Evolutionary conservation across 1,140 invertebrate species (phyloP), one percentile per base, ranked within the genome.

Genomic region (Lethocerus indicus): DNA sequence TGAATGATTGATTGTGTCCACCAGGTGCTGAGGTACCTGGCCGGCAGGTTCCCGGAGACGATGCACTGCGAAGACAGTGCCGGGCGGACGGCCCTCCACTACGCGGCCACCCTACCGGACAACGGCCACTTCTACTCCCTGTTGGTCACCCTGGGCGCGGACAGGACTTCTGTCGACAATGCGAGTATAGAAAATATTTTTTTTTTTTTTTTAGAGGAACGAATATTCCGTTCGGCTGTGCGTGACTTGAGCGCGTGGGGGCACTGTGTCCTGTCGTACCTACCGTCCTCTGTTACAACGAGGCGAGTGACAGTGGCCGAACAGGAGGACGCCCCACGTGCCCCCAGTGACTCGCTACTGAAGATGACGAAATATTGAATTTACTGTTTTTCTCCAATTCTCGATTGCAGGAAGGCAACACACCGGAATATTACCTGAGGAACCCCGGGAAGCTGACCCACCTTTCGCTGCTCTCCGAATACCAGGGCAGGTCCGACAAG

Each of bases 111-210:
- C 3, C 65, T 91, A 28, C 74, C 79, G 14, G 88, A 93, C 59
- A 87, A 86, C 56, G 86, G 85, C 0, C 82, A 89, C 62, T 87
- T 88, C 59, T 92, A 86, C 63, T 85, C 89, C 63, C 69, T 89
- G 41, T 67, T 94, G 32, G 65, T 84, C 56, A 84, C 88, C 60
- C 68, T 88, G 41, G 89, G 89, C 36, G 83, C 83, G 14, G 86
- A 92, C 67, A 75, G 79, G 2, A 79, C 83, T 54, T 65, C 79
- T 39, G 71, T 79, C 58, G 90, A 94, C 65, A 83, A 85, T 58
- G 87, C 90, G 67, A 76, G 74, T 67, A 21, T n/a, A 23, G 2
- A 35, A 36, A n/a, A n/a, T n/a, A n/a, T n/a, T n/a, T n/a, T n/a
- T n/a, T n/a, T n/a, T n/a, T n/a, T n/a, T n/a, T n/a, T n/a, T n/a